Percentiles rank a stretch among this genome's conserved stretches.
Evolutionary conservation across 2,888 invertebrate species (phyloP).

Genomic region (Branchellion lobata): DNA sequence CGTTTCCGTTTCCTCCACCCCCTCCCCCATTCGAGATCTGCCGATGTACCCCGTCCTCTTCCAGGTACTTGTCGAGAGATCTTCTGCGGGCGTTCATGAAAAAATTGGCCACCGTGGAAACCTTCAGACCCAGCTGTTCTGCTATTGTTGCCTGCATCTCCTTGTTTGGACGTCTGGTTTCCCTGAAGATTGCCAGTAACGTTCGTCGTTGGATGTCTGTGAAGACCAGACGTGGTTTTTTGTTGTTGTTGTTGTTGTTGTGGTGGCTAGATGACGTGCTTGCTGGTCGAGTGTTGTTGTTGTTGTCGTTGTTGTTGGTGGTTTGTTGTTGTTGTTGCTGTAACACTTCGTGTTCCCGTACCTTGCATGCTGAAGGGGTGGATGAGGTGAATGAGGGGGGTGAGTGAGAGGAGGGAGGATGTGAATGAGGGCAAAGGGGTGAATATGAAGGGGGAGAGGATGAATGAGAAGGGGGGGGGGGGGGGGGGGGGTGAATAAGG

Average conservation of each 20-base stretch:
- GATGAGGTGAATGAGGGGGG: no score
- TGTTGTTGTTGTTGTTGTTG: slow-evolving; percentile 65
- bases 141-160: slow-evolving; percentile 99
- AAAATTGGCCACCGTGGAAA: slow-evolving; percentile 97
- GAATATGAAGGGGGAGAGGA: no score
- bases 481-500: no score
- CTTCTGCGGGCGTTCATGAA: slow-evolving; percentile 99
- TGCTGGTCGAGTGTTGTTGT: slow-evolving; percentile 9
- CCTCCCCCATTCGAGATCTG: neutral
- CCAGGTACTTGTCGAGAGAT: slow-evolving; percentile 85
- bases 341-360: slow-evolving; percentile 56
- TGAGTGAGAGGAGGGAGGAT: no score
- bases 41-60: slow-evolving; percentile 64
- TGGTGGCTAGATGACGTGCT: neutral
- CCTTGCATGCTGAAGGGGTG: slow-evolving; percentile 73
- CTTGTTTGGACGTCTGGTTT: slow-evolving; percentile 97
- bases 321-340: slow-evolving; percentile 25
- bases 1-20: no score
- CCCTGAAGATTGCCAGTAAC: slow-evolving; percentile 99
- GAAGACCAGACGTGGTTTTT: slow-evolving; percentile 99
- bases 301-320: slow-evolving; percentile 17
- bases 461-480: no score
- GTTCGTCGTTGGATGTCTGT: slow-evolving; percentile 99
- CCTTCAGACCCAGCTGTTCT: slow-evolving; percentile 90
- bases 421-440: no score